These are phyloP conservation scores for Sarcophaga bullata DNA, from an alignment of 1,140 invertebrate species.

Conservation along the genomic window DNA sequence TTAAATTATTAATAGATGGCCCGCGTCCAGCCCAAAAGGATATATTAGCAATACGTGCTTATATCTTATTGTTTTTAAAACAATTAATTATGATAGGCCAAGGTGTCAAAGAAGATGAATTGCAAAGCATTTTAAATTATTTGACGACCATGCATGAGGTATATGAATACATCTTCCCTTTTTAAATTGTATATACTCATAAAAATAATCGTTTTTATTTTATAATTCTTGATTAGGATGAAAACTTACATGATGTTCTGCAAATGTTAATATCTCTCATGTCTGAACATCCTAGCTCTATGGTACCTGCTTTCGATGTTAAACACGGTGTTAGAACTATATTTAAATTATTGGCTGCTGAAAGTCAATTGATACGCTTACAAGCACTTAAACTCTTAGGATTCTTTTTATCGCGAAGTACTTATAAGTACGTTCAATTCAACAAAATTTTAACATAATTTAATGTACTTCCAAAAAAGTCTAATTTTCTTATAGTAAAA, in stretches of 20 bases:
- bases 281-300: conserved; percentile 97
- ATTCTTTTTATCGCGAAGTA: conserved; percentile 94
- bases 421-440: conserved; percentile 82
- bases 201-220: background rate
- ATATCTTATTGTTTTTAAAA: conserved; percentile 95
- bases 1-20: conserved; percentile 75
- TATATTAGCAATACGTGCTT: conserved; percentile 91
- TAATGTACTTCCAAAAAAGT: no score
- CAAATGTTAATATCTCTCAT: conserved; percentile 97
- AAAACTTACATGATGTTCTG: conserved; percentile 97
- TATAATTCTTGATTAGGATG: conserved; percentile 75
- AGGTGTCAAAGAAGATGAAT: conserved; percentile 97
- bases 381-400: conserved; percentile 95
- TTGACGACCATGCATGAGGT: conserved; percentile 96
- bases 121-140: conserved; percentile 98
- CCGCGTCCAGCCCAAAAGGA: conserved; percentile 93
- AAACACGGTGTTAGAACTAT: conserved; percentile 96
- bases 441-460: no score
- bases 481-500: background rate
- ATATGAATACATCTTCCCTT: conserved; percentile 41
- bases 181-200: background rate
- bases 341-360: conserved; percentile 94
- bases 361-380: conserved; percentile 94
- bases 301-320: conserved; percentile 98
- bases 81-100: conserved; percentile 96